These are phyloP conservation scores for Amorpha juglandis DNA, from an alignment of 2,888 invertebrate genomes.

Conservation along the genomic window DNA sequence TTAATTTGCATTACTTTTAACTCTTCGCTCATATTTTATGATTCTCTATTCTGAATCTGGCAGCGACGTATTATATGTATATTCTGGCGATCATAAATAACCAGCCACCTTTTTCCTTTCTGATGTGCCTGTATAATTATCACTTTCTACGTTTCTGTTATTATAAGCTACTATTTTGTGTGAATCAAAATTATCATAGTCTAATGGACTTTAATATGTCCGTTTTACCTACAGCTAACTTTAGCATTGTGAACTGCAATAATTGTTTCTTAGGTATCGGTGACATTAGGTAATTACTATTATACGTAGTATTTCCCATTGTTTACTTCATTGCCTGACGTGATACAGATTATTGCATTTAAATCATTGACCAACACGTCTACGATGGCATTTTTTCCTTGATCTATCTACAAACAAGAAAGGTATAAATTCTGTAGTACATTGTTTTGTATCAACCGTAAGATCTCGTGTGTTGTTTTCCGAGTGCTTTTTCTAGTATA, in stretches of 20 bases:
- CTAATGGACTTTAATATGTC: neutral
- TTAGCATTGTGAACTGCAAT: neutral
- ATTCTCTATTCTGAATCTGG: no score
- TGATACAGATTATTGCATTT: conserved; percentile 28
- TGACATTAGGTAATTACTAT: neutral
- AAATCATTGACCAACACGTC: conserved; percentile 31
- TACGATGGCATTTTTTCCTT: conserved; percentile 30
- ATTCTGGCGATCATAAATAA: no score
- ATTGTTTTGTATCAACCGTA: neutral
- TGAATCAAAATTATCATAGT: neutral
- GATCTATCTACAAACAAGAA: conserved; percentile 27
- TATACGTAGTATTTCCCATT: conserved; percentile 16
- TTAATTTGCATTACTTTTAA: no score
- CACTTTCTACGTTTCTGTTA: neutral
- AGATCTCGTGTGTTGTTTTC: neutral
- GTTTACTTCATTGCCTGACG: conserved; percentile 23
- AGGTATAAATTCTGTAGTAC: conserved; percentile 23
- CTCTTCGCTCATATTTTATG: no score
- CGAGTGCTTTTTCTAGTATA: conserved; percentile 18
- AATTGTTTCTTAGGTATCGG: conserved; percentile 5
- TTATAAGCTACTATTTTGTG: no score
- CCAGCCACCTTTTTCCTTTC: no score
- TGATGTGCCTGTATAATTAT: neutral
- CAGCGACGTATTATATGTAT: no score
- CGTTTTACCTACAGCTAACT: neutral